Evolutionary conservation across 2,888 invertebrate genomes (phyloP).

Genomic region (Cerastoderma edule): DNA sequence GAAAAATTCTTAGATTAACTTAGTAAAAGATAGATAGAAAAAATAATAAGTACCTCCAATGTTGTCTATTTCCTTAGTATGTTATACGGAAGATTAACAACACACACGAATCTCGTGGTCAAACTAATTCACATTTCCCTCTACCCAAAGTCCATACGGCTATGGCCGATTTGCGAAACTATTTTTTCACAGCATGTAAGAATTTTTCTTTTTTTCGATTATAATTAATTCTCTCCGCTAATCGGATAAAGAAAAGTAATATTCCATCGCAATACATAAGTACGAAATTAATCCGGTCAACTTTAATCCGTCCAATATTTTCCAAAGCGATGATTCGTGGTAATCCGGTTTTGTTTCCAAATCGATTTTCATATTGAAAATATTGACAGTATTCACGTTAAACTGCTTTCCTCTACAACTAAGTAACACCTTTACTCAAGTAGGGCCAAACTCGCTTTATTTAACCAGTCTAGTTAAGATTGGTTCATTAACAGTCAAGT

Average conservation of each 20-base stretch:
- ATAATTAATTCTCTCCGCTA: conserved; percentile 1
- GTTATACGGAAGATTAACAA: too few species aligned
- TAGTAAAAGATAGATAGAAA: too few species aligned
- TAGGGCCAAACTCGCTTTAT: conserved; percentile 1
- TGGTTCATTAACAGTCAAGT: conserved; percentile 10
- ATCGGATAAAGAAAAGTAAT: conserved; percentile 15
- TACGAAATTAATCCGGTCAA: conserved; percentile 2
- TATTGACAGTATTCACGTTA: conserved; percentile 20
- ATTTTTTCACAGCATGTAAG: too few species aligned
- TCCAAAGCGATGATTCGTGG: background rate
- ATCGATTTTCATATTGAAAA: conserved; percentile 1
- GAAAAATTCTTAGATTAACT: too few species aligned
- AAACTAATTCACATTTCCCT: too few species aligned
- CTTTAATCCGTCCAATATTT: conserved; percentile 15
- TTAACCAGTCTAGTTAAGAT: background rate
- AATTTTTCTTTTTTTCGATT: too few species aligned
- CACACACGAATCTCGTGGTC: too few species aligned
- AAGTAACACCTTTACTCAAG: background rate
- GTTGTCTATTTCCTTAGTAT: too few species aligned
- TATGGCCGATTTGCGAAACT: too few species aligned
- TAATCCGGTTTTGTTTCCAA: conserved; percentile 14
- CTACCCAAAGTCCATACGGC: too few species aligned
- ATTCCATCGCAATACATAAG: conserved; percentile 12
- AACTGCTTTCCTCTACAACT: conserved; percentile 8
- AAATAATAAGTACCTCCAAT: too few species aligned